Evolutionary conservation across 2,797 vertebrate species (phyloP).

Genomic region (Arremon brunneinucha): DNA sequence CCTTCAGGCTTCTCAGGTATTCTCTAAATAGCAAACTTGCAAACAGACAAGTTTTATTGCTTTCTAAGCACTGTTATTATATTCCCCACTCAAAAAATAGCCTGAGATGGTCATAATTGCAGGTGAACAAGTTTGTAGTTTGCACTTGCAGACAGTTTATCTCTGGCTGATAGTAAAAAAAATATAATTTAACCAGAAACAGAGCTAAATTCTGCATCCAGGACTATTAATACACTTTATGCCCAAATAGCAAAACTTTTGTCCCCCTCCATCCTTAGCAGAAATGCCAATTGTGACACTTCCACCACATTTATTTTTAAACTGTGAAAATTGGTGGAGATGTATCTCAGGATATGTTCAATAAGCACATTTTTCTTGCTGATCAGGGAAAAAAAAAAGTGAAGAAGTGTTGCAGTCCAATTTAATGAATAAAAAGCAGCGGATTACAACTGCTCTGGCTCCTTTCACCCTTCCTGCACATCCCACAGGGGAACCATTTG

Average conservation of each 20-base stretch:
- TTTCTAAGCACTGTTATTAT: not conserved
- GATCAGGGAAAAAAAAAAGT: not conserved
- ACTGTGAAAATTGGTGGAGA: not conserved
- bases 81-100: not conserved
- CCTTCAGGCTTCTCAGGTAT: not conserved
- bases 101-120: not conserved
- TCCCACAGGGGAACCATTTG: not conserved
- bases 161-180: not conserved
- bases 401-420: rapidly evolving
- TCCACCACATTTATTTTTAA: not conserved
- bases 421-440: rapidly evolving
- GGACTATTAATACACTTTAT: not conserved
- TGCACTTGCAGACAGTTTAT: not conserved
- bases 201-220: not conserved
- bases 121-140: not conserved
- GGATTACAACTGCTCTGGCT: not conserved
- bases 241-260: not conserved
- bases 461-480: not conserved
- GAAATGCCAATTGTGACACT: rapidly evolving
- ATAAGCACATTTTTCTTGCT: not conserved
- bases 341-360: not conserved
- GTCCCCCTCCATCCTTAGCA: not conserved
- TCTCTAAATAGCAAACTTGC: not conserved
- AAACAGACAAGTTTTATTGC: not conserved
- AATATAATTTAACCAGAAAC: not conserved